Conservation (phyloP, 1,140 invertebrate genomes). For the Rhopalosiphum padi region DNA sequence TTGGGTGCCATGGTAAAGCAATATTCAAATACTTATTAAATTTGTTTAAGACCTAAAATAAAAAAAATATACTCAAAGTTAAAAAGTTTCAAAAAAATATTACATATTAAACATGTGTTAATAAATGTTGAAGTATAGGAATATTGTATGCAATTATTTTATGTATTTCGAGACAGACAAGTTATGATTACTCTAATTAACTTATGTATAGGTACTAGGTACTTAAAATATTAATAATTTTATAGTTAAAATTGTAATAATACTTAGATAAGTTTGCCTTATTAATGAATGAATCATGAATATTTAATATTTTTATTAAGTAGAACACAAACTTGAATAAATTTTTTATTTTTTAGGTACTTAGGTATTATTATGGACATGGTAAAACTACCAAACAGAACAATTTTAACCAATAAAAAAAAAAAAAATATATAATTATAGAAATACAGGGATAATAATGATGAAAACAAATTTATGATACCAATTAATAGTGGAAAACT, state of each 20-base stretch:
- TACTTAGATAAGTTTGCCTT: not conserved
- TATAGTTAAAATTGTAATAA: too few relatives aligned
- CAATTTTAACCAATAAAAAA: too few relatives aligned
- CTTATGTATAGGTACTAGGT: not conserved
- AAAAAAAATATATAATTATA: too few relatives aligned
- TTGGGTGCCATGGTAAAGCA: constrained; percentile 9
- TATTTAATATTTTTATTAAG: not conserved
- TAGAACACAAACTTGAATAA: too few relatives aligned
- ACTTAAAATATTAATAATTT: not conserved
- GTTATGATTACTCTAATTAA: not conserved
- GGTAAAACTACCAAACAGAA: too few relatives aligned
- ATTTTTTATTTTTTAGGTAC: too few relatives aligned
- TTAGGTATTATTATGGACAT: too few relatives aligned
- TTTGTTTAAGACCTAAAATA: not conserved
- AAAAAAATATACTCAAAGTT: not conserved
- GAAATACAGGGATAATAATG: not conserved
- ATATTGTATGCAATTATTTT: not conserved
- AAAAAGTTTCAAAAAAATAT: not conserved
- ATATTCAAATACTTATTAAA: not conserved
- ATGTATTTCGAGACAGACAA: not conserved
- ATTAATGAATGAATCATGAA: not conserved
- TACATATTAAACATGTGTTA: not conserved
- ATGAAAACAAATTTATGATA: not conserved
- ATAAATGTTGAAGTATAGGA: not conserved
- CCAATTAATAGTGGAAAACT: not conserved